A percentile compares a stretch with the other conserved stretches of the same genome.
Evolutionary conservation across 2,797 vertebrate genomes (phyloP).

Genomic region (Lindbergichthys nudifrons): DNA sequence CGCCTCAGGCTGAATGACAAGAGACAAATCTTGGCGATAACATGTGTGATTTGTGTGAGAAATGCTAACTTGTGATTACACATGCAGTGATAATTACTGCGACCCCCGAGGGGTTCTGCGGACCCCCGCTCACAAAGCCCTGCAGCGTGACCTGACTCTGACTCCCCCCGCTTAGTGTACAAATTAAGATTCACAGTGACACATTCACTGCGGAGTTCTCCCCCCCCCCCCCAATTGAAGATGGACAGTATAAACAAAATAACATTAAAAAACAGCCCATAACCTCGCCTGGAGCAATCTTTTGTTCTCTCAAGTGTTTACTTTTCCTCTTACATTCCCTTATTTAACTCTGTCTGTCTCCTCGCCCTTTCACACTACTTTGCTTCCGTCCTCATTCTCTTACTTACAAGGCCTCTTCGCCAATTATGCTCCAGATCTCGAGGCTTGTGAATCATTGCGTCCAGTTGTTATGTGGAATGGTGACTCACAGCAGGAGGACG

Average conservation of each 20-base stretch:
- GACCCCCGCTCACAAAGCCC: constrained; percentile 47
- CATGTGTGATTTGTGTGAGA: constrained; percentile 49
- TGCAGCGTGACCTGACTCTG: constrained; percentile 29
- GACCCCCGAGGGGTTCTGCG: constrained; percentile 47
- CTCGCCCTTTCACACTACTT: constrained; percentile 31
- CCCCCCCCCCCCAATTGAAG: constrained; percentile 41
- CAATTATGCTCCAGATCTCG: constrained; percentile 52
- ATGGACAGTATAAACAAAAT: constrained; percentile 61
- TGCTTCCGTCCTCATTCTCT: constrained; percentile 33
- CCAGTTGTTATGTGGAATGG: constrained; percentile 24
- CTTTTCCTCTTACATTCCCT: constrained; percentile 42
- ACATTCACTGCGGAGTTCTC: constrained; percentile 35
- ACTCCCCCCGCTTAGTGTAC: constrained; percentile 33
- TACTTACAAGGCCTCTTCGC: constrained; percentile 35
- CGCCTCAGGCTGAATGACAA: constrained; percentile 23
- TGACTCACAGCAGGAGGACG: constrained; percentile 51
- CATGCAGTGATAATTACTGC: constrained; percentile 74
- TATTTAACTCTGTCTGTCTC: constrained; percentile 43
- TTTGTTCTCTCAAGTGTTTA: constrained; percentile 56
- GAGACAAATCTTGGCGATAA: constrained; percentile 26
- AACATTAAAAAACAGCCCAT: constrained; percentile 61
- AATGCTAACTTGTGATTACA: constrained; percentile 69
- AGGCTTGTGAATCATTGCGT: constrained; percentile 52
- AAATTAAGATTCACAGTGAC: constrained; percentile 60
- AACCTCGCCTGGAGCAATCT: constrained; percentile 53